Percentiles rank a stretch among this genome's conserved stretches.
phyloP scores from a whole-genome alignment of 2,888 invertebrate species.

The Tiliacea citrago region DNA sequence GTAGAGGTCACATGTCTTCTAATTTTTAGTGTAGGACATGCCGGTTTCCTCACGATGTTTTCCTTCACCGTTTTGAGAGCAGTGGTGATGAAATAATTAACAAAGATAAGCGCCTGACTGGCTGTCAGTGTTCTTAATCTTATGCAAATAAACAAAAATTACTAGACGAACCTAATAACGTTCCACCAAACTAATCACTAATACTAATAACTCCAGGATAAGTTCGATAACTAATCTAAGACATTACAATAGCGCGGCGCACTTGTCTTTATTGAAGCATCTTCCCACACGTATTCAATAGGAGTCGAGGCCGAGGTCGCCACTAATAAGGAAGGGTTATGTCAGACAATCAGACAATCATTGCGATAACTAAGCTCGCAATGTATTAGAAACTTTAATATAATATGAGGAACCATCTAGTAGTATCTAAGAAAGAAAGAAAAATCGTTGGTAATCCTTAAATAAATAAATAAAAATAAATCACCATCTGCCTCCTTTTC shows the following conservation, averaged over 20 bases:
- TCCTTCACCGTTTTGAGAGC: no score
- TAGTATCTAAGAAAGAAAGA: not conserved
- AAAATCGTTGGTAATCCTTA: no score
- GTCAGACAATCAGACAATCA: slow-evolving; percentile 44
- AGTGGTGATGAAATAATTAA: no score
- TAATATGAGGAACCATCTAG: not conserved
- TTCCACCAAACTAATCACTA: slow-evolving; percentile 1
- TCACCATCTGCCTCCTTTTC: no score
- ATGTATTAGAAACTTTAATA: slow-evolving; percentile 21
- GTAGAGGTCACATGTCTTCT: no score
- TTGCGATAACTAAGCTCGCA: slow-evolving; percentile 14
- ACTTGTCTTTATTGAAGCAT: slow-evolving; percentile 45
- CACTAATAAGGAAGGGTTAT: slow-evolving; percentile 55
- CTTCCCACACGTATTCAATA: slow-evolving; percentile 58
- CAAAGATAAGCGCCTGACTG: no score
- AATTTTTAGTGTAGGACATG: no score
- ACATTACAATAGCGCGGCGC: slow-evolving; percentile 44
- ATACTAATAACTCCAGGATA: slow-evolving; percentile 10
- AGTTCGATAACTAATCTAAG: slow-evolving; percentile 48
- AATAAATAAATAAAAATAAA: no score
- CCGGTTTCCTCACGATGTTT: no score
- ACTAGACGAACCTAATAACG: not conserved
- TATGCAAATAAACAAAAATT: no score
- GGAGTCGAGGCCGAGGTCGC: slow-evolving; percentile 52
- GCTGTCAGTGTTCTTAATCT: no score